Percentiles rank a stretch among this genome's conserved stretches.
Conservation (phyloP, 2,113 vertebrate genomes). For the Petroica traversi region DNA sequence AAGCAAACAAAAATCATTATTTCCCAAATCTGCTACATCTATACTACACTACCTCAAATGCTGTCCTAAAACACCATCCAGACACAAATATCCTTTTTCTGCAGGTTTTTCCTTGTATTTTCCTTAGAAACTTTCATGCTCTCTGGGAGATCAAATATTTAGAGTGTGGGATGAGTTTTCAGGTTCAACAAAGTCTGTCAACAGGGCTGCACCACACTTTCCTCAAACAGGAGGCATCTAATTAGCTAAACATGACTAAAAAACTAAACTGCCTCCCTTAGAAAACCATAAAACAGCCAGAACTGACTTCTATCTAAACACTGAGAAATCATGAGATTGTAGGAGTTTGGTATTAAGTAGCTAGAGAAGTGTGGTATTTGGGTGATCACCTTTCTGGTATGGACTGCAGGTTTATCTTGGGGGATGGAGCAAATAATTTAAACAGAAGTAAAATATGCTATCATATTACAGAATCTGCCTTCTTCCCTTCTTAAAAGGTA, state of each 20-base stretch:
- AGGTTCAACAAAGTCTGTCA: not conserved
- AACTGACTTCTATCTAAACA: not conserved
- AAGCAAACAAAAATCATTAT: fast-evolving
- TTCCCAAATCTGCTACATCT: not conserved
- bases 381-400: not conserved
- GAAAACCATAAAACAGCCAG: not conserved
- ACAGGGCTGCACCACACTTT: fast-evolving
- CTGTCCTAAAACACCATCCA: not conserved
- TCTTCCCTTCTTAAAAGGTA: not conserved
- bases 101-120: not conserved
- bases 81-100: not conserved
- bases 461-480: not conserved
- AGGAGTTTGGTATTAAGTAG: not conserved
- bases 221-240: not conserved
- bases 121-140: not conserved
- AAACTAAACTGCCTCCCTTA: not conserved
- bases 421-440: not conserved
- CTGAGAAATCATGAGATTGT: not conserved
- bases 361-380: not conserved
- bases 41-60: fast-evolving
- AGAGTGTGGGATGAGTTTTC: not conserved
- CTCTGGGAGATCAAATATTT: fast-evolving
- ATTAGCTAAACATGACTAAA: not conserved
- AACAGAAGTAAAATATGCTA: not conserved
- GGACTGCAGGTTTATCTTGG: fast-evolving